Evolutionary conservation across 2,888 invertebrate genomes (phyloP), one percentile per base, ranked within the genome.

Genomic region (Desoria tigrina): DNA sequence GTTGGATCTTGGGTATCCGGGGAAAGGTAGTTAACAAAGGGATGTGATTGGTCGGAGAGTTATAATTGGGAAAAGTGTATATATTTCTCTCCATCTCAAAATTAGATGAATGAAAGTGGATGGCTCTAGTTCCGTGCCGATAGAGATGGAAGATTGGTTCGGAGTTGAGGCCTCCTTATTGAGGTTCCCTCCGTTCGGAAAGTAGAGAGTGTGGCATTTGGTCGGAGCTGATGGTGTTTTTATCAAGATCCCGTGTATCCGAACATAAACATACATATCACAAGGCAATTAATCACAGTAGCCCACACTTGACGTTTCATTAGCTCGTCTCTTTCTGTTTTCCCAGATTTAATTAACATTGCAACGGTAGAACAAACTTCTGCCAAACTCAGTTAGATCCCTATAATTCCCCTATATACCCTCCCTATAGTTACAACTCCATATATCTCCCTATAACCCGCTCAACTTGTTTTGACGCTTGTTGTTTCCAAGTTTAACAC

Each of bases 281-380:
- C 75, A 69, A 72, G 73, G 74, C 75, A 74, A 75, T 75, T 75
- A 75, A 75, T 75, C 75, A 75, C 74, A 75, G 75, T 75, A 74
- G 73, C 74, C 75, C 74, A 73, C 74, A 75, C 75, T 74, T 74
- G 75, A 75, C 75, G 75, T 75, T 74, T 75, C 75, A 75, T 75
- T 74, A 74, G 73, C 72, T 72, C 73, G 74, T 73, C 73, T 73
- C 73, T 68, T 73, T 73, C 69, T 71, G 68, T 71, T 73, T 74
- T 65, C 71, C 70, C 70, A 75, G 75, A 75, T 75, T 75, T 75
- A 75, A 75, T 75, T 75, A 75, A 75, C 75, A 75, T 75, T 73
- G 74, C 75, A 74, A 74, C 74, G 75, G 75, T 75, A 72, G 72
- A 75, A 73, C 73, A 75, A 75, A 75, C 75, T 75, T 74, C 72